Base-by-base conservation (phyloP, 2,888 invertebrate genomes). In the Acleris emargana region DNA sequence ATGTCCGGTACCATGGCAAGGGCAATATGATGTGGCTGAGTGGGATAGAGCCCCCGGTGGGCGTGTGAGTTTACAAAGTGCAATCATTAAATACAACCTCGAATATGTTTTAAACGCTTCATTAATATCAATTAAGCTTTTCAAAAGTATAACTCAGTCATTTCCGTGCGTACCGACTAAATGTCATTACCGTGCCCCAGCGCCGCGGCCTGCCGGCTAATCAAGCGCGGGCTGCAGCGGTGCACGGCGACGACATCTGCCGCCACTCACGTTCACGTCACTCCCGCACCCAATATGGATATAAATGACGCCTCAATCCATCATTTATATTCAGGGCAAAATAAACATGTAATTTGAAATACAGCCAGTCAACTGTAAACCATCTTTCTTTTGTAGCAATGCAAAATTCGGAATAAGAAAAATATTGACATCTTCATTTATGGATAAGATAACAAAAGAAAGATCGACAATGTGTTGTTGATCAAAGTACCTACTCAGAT, bases 161-260 rank as follows among this genome's bases (percentile, higher is more conserved):
- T 68, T 69, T 68, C 67, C 60, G 67, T 64, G 58, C 42, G 53
- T 17, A 55, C 53, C 25, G 7, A 25, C 25, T 45, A 61, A 63
- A 59, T 62, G 67, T 69, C 68, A 69, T 72, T 72, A 70, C 64
- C 45, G 64, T 49, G 43, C 59, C 62, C 63, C 66, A 68, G 58
- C 53, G 54, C 68, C 70, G 71, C 70, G 67, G 72, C 72, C 76
- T 76, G 74, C 67, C 64, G 72, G 71, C 76, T 78, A 80, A 80
- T 80, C 80, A 81, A 75, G 52, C 50, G 55, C 50, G 28, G 50
- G 54, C 45, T 63, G 61, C 70, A 66, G 58, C 71, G 64, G 28
- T 74, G 74, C 75, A 72, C 73, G 73, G 75, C 68, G 81, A 76
- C 78, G 81, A 79, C 80, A 75, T 71, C 71, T 71, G 77, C 76